Percentiles rank a stretch among this genome's conserved stretches.
These are phyloP conservation scores for Antidorcas marsupialis DNA, from an alignment of 2,113 vertebrate species.

Conservation along the genomic window DNA sequence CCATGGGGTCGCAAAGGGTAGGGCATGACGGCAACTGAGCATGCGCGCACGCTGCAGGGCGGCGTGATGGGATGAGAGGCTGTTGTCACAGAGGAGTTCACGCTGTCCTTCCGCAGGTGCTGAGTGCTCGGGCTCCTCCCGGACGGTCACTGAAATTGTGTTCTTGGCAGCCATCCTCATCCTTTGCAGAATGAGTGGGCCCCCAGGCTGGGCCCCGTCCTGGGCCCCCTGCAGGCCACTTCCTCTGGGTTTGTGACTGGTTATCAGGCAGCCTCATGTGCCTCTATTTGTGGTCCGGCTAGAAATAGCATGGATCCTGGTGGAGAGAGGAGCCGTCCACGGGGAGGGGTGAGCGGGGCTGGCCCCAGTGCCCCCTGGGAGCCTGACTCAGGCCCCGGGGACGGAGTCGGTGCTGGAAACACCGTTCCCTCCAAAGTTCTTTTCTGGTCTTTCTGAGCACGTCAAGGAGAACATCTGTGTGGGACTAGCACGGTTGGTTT, in stretches of 20 bases:
- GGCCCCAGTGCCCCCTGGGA: not conserved
- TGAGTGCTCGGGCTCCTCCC: accelerated
- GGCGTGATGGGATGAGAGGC: not conserved
- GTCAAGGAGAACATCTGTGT: not conserved
- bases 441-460: not conserved
- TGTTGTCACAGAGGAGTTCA: not conserved
- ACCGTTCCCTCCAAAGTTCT: accelerated
- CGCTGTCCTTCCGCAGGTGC: accelerated
- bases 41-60: accelerated
- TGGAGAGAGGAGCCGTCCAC: not conserved
- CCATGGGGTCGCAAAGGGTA: not conserved
- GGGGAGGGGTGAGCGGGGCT: accelerated
- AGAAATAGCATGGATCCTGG: constrained; percentile 39
- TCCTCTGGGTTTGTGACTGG: constrained; percentile 49
- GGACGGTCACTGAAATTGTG: accelerated
- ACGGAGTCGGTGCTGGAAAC: accelerated
- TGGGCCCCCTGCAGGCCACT: not conserved
- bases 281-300: constrained; percentile 45
- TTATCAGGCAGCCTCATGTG: constrained; percentile 52
- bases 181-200: not conserved
- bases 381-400: not conserved
- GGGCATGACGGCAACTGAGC: accelerated
- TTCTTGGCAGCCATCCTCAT: not conserved
- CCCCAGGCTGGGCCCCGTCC: not conserved
- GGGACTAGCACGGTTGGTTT: not conserved